A percentile compares a stretch with the other conserved stretches of the same genome.
Evolutionary conservation across 2,797 vertebrate species (phyloP).

Genomic region (Xyrichtys novacula): DNA sequence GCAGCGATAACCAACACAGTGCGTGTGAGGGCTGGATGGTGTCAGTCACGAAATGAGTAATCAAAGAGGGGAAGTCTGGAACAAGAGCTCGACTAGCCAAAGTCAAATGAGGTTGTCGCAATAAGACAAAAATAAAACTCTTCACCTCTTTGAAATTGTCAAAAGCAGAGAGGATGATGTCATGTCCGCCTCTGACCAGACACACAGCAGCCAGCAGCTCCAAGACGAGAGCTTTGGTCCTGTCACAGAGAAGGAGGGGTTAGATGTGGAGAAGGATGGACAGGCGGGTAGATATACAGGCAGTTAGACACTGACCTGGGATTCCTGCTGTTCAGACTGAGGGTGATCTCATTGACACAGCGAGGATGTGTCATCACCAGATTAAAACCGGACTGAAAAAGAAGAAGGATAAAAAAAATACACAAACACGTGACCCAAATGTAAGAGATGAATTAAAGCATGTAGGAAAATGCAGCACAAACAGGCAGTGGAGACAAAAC

Average conservation of each 20-base stretch:
- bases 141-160: conserved; percentile 96
- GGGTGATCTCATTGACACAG: conserved; percentile 97
- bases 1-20: conserved; percentile 11
- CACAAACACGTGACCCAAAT: neutral
- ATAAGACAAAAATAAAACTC: neutral
- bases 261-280: conserved; percentile 11
- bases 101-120: neutral
- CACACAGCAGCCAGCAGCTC: conserved; percentile 96
- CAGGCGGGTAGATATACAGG: neutral
- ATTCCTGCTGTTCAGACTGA: conserved; percentile 96
- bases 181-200: conserved; percentile 94
- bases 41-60: conserved; percentile 50
- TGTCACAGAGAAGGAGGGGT: conserved; percentile 38
- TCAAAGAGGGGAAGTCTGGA: conserved; percentile 48
- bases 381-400: conserved; percentile 94
- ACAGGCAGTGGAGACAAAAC: too few relatives aligned
- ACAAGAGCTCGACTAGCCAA: conserved; percentile 7
- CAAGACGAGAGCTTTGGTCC: conserved; percentile 95
- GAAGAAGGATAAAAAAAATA: conserved; percentile 12
- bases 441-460: neutral
- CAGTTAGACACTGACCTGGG: conserved; percentile 85
- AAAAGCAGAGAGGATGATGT: conserved; percentile 95
- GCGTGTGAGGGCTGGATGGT: conserved; percentile 28
- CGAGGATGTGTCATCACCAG: conserved; percentile 96
- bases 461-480: too few relatives aligned